Evolutionary conservation across 2,888 invertebrate genomes (phyloP).

Genomic region (Blastobasis lacticolella): DNA sequence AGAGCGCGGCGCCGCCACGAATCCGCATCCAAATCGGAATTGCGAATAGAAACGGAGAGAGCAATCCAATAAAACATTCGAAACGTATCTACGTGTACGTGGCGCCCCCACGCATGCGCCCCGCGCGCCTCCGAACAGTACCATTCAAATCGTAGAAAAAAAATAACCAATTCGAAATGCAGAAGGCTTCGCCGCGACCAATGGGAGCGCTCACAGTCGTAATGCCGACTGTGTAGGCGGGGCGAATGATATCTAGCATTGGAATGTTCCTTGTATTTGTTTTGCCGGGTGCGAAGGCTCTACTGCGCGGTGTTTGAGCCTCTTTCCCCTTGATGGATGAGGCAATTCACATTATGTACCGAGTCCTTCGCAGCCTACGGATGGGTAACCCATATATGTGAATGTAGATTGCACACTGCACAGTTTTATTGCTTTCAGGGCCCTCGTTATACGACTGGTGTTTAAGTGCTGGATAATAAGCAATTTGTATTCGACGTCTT

Average conservation of each 20-base stretch:
- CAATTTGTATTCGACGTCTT: too few relatives aligned
- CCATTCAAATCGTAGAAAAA: constrained; percentile 72
- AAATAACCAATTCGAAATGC: constrained; percentile 72
- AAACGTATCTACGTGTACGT: constrained; percentile 70
- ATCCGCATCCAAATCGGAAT: constrained; percentile 55
- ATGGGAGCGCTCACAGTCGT: constrained; percentile 68
- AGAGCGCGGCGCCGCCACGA: constrained; percentile 40
- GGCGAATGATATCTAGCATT: constrained; percentile 74
- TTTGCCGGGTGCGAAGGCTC: constrained; percentile 69
- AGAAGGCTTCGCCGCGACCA: constrained; percentile 70
- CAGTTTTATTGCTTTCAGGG: neutral
- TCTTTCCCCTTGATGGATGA: constrained; percentile 67
- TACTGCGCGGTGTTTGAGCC: constrained; percentile 68
- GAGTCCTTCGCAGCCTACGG: constrained; percentile 41
- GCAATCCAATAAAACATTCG: constrained; percentile 71
- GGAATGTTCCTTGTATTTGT: constrained; percentile 74
- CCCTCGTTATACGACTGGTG: neutral
- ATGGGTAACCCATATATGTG: constrained; percentile 33
- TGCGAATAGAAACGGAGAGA: constrained; percentile 64
- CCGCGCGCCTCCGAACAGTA: constrained; percentile 57
- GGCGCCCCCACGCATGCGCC: constrained; percentile 65
- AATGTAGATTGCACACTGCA: neutral
- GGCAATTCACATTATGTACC: constrained; percentile 63
- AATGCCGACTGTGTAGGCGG: constrained; percentile 74
- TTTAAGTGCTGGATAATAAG: too few relatives aligned